These are phyloP conservation scores for Gisinianus flammeolus DNA, from an alignment of 2,888 invertebrate species.

Conservation along the genomic window DNA sequence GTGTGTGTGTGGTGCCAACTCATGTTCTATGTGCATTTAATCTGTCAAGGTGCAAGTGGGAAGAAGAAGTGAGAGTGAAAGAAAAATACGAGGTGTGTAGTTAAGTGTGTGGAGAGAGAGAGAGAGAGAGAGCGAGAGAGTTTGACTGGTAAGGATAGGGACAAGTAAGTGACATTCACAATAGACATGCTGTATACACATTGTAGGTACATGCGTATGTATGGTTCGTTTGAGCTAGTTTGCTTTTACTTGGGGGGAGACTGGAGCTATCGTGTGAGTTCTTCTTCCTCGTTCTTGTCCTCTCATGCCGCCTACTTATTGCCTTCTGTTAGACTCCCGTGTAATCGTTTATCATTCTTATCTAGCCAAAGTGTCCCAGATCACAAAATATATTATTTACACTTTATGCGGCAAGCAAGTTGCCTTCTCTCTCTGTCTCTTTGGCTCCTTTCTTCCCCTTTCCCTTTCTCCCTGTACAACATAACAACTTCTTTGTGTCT, in stretches of 20 bases:
- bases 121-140: background rate
- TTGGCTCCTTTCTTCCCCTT: background rate
- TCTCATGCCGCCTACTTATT: constrained; percentile 20
- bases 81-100: background rate
- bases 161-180: background rate
- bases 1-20: too few relatives aligned
- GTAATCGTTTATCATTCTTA: constrained; percentile 40
- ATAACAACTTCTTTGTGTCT: constrained; percentile 11
- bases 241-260: background rate
- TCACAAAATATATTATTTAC: constrained; percentile 39
- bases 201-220: background rate
- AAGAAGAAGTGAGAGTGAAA: background rate
- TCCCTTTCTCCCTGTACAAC: background rate
- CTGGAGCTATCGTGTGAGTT: too few relatives aligned
- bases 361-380: constrained; percentile 33
- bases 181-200: background rate
- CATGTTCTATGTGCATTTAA: constrained; percentile 8
- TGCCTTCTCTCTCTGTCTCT: background rate
- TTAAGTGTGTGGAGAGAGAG: background rate
- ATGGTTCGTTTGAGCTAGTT: constrained; percentile 6
- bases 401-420: constrained; percentile 19
- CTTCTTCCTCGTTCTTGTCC: background rate
- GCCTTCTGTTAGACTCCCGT: constrained; percentile 21
- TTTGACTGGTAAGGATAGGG: background rate
- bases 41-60: constrained; percentile 11